phyloP scores from a whole-genome alignment of 2,888 invertebrate species.

The Parasteatoda lunata region DNA sequence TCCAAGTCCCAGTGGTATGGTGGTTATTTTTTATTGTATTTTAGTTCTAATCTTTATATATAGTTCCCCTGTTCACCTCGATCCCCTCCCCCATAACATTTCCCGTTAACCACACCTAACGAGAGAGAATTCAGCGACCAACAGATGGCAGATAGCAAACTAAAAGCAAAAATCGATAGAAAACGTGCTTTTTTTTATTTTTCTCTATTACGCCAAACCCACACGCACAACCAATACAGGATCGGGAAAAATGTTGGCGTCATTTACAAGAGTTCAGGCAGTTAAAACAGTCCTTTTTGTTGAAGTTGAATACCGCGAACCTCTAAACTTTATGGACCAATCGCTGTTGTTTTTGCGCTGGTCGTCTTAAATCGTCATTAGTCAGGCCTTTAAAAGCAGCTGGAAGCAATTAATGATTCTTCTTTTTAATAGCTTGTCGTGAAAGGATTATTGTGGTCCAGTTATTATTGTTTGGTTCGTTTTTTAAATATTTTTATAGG shows the following conservation, averaged over 20 bases:
- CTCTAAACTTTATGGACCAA: background rate
- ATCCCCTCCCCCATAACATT: constrained; percentile 17
- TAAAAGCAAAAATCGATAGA: constrained; percentile 58
- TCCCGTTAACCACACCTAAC: constrained; percentile 46
- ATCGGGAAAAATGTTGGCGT: background rate
- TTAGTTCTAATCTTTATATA: background rate
- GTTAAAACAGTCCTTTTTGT: background rate
- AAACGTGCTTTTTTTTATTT: constrained; percentile 14
- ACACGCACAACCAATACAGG: constrained; percentile 33
- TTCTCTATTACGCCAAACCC: constrained; percentile 6
- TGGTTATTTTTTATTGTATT: constrained; percentile 18
- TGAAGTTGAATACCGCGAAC: background rate
- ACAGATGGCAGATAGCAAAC: constrained; percentile 51
- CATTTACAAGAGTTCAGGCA: background rate
- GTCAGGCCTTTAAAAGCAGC: background rate
- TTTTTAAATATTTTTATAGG: background rate
- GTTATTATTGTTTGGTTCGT: background rate
- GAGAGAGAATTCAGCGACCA: constrained; percentile 32
- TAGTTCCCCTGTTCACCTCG: constrained; percentile 9
- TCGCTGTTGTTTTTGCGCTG: background rate
- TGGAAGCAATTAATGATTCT: background rate
- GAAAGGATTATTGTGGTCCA: background rate
- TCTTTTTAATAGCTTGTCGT: background rate
- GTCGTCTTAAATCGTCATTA: background rate
- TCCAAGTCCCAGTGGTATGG: constrained; percentile 20